These are phyloP conservation scores for Pheosia tremula DNA, from an alignment of 2,888 invertebrate species.

Conservation along the genomic window DNA sequence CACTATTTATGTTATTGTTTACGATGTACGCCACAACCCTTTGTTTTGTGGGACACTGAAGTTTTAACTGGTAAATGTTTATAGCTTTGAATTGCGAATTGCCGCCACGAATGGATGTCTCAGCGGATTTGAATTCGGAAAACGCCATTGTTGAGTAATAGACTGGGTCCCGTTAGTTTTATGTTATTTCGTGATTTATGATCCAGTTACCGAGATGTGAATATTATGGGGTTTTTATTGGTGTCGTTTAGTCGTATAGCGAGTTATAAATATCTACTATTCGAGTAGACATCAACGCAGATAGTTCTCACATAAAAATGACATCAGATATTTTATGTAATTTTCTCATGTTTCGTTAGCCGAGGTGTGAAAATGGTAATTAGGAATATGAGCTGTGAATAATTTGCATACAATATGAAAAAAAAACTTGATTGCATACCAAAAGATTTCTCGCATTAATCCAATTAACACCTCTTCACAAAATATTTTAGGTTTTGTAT, in stretches of 20 bases:
- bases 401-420: not conserved
- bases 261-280: constrained; percentile 22
- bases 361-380: constrained; percentile 22
- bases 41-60: constrained; percentile 60
- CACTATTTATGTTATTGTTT: constrained; percentile 63
- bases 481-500: too few species aligned
- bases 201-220: constrained; percentile 30
- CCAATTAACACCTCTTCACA: not conserved
- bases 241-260: constrained; percentile 29
- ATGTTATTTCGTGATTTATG: constrained; percentile 37
- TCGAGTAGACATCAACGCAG: constrained; percentile 22
- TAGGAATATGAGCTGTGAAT: not conserved
- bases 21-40: constrained; percentile 56
- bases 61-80: constrained; percentile 58
- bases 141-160: constrained; percentile 25
- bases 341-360: constrained; percentile 21
- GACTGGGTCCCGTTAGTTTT: constrained; percentile 35
- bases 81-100: constrained; percentile 54
- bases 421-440: not conserved
- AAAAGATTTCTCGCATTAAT: not conserved
- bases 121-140: constrained; percentile 19
- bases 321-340: constrained; percentile 22
- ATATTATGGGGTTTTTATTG: constrained; percentile 39
- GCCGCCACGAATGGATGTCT: constrained; percentile 37
- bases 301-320: constrained; percentile 18